Evolutionary conservation across 2,113 vertebrate genomes (phyloP), one percentile per base, ranked within the genome.

Genomic region (Corydoras sp.): DNA sequence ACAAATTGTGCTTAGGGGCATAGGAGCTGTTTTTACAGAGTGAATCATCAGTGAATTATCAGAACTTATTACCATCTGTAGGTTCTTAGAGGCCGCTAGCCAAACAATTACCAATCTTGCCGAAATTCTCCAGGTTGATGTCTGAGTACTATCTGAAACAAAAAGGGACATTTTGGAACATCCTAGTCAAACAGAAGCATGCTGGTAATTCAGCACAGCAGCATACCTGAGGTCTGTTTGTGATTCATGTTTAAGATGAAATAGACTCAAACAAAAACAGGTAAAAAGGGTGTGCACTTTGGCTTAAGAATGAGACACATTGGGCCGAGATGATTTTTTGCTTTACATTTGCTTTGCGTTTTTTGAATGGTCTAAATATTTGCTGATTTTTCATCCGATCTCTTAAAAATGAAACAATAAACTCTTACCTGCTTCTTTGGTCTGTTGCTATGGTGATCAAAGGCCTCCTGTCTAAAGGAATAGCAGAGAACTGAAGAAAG

Each of bases 381-480:
- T 43, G 35, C 35, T 5, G 35, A 43, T 69, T 79, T 78, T 76
- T n/a, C 66, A 24, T 62, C 69, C 58, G 72, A 69, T 80, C 65
- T 70, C 11, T 61, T 24, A 29, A 60, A 60, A 73, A 66, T 73
- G 60, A 73, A 66, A 73, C 56, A 73, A 60, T 65, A 75, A 78
- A 75, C 73, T 79, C n/a, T 72, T 76, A 78, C 58, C 73, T 75
- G 73, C 68, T 77, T 65, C 75, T 50, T 54, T 67, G 72, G 61
- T 63, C n/a, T 31, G 83, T 82, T 80, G 58, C 78, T 59, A 74
- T 75, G 70, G 79, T 54, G 69, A 81, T 78, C 51, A 9, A 62
- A 65, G 51, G 63, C 72, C 62, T 74, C 58, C 30, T 73, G 29
- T 66, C 72, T 55, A 71, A 68, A 1, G 11, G 43, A 68, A 55